Evolutionary conservation across 2,888 invertebrate genomes (phyloP), one percentile per base, ranked within the genome.

Genomic region (Tiliacea aurago): DNA sequence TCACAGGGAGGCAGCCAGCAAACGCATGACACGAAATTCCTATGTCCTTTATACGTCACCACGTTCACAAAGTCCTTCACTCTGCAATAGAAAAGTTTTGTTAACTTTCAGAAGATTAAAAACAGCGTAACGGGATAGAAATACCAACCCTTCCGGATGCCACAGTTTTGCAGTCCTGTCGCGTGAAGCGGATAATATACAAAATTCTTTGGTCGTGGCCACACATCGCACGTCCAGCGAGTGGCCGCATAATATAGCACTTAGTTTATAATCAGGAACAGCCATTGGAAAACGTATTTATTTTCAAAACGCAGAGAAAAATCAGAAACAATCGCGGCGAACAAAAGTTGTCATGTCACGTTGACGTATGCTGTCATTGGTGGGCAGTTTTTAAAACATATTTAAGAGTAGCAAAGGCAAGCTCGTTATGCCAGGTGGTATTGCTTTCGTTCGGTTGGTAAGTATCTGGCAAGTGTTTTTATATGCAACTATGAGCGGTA

Each of bases 151-250:
- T 90, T 97, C 97, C 56, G 98, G 97, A 90, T 97, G 97, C 99
- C 99, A 99, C 55, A 98, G 95, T 94, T 98, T 98, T 2, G 98
- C 98, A 23, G 98, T 98, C 93, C 97, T 97, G 94, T 99, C 99
- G 87, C 99, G 97, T 7, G 99, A 99, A 41, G 98, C 98, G 10
- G 99, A 99, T 59, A 99, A 95, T 88, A 99, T 97, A 81, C 97
- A 97, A 88, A 97, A 98, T 84, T 98, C 97, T 78, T 97, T 95
- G 10, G 97, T 95, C 18, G 96, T 96, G 69, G 97, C 97, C 33
- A 99, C 97, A 72, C 98, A 97, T 86, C 99, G 97, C 33, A 99
- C 99, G 93, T 99, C 99, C 91, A 98, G 96, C 61, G 98, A 97
- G 94, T 99, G 99, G 0, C 98, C 98, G 84, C 95, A 94, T 69